These are phyloP conservation scores for Liopterus haemorrhoidalis DNA, from an alignment of 2,888 invertebrate genomes.

Conservation along the genomic window DNA sequence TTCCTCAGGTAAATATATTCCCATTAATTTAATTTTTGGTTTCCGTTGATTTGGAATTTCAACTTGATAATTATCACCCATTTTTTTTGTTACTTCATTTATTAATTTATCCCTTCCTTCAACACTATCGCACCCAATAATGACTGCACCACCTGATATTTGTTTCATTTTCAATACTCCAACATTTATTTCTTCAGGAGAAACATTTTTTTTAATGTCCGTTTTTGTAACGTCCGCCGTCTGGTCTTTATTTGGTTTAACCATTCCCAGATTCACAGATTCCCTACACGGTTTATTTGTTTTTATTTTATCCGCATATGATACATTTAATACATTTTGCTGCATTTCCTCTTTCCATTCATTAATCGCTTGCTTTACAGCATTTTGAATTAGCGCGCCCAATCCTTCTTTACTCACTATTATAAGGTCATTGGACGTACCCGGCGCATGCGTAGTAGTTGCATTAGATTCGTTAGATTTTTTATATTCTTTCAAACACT, in stretches of 20 bases:
- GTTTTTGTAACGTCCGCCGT: not conserved
- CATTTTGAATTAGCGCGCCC: not conserved
- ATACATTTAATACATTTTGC: too few species aligned
- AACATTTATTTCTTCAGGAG: not conserved
- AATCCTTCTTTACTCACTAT: not conserved
- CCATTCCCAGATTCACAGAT: not conserved
- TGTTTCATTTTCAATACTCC: not conserved
- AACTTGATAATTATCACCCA: not conserved
- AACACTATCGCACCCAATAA: not conserved
- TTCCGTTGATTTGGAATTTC: not conserved
- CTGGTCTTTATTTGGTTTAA: not conserved
- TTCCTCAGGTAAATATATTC: not conserved
- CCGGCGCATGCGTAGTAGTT: not conserved
- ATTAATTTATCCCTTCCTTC: not conserved
- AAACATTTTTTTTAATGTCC: not conserved
- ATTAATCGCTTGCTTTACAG: not conserved
- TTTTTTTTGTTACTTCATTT: not conserved
- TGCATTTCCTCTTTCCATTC: not conserved
- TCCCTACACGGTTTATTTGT: not conserved
- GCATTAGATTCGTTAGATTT: too few species aligned
- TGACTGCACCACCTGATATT: constrained; percentile 1
- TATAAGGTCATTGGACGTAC: not conserved
- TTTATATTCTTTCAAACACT: constrained; percentile 1
- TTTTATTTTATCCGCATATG: constrained; percentile 1
- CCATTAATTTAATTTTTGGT: not conserved